Evolutionary conservation across 2,113 vertebrate genomes (phyloP), one percentile per base, ranked within the genome.

Genomic region (Oceanodroma tethys): DNA sequence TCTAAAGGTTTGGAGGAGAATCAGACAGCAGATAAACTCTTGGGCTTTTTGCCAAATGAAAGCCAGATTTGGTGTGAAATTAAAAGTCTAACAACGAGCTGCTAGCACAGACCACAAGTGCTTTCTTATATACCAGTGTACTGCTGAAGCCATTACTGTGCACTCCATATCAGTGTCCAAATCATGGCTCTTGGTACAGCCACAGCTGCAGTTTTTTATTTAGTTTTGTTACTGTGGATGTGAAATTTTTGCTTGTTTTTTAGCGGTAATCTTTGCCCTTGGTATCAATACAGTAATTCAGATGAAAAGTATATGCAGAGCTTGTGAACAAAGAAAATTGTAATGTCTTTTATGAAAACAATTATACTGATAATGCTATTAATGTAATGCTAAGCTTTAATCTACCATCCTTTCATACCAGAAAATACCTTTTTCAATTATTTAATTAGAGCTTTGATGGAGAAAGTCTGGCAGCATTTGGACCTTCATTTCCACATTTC

Each of bases 241-340:
- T 82, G 50, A 72, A 42, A 7, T 36, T 55, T 94, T 94, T 74
- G 15, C n/a, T 78, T 66, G 9, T 59, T 86, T 38, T 38, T 66
- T 70, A 81, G 45, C 7, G 86, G 11, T 53, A 67, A 59, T 74
- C 16, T 78, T 84, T 93, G 42, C 17, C n/a, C 23, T 68, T 42
- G 29, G 3, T 48, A 60, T 70, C 75, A 80, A 30, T 84, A 48
- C 22, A 18, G 4, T 79, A 87, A 67, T 67, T 87, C 30, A 79
- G 7, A 75, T 72, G 22, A 40, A 56, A 95, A 87, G 18, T 52
- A n/a, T 52, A 79, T 56, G 32, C 29, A 53, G 32, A 21, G 21
- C 36, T 73, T 45, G 19, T 89, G 65, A 94, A 73, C 87, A 23
- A 94, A 91, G 56, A 67, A 81, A 95, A 91, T 11, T 16, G 14